These are phyloP conservation scores for Phrynosoma platyrhinos DNA, from an alignment of 2,113 vertebrate genomes.

Conservation along the genomic window DNA sequence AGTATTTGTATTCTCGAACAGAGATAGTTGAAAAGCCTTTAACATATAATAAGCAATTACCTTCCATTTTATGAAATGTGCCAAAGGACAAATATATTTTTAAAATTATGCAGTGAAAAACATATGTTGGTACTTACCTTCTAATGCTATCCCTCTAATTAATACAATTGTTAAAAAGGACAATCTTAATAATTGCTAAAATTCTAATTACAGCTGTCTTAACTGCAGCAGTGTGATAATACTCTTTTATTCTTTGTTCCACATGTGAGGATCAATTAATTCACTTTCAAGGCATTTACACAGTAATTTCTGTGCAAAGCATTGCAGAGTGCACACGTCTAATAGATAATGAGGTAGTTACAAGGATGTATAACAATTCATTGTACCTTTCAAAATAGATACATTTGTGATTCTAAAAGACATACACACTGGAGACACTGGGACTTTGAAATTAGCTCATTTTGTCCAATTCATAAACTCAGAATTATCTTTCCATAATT, in stretches of 20 bases:
- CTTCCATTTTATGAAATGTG: neutral
- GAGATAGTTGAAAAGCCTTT: neutral
- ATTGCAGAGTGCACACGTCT: constrained; percentile 16
- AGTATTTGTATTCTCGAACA: neutral
- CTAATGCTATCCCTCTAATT: constrained; percentile 45
- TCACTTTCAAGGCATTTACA: constrained; percentile 49
- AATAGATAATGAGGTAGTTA: constrained; percentile 37
- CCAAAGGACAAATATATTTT: constrained; percentile 28
- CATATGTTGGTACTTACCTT: constrained; percentile 45
- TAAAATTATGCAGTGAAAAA: constrained; percentile 34
- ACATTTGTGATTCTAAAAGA: neutral
- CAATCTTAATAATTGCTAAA: constrained; percentile 53
- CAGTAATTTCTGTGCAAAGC: constrained; percentile 41
- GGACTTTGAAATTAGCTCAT: neutral
- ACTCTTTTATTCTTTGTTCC: constrained; percentile 45
- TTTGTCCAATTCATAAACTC: neutral
- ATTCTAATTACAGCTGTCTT: constrained; percentile 59
- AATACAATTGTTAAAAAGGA: neutral
- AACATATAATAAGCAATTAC: neutral
- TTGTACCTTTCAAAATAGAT: neutral
- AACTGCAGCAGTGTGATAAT: constrained; percentile 45
- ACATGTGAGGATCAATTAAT: constrained; percentile 40
- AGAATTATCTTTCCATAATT: no score
- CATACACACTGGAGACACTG: neutral
- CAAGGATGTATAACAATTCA: neutral